Percentiles rank a stretch among this genome's conserved stretches.
Conservation (phyloP, 2,797 vertebrate species). For the Lacerta viridis region DNA sequence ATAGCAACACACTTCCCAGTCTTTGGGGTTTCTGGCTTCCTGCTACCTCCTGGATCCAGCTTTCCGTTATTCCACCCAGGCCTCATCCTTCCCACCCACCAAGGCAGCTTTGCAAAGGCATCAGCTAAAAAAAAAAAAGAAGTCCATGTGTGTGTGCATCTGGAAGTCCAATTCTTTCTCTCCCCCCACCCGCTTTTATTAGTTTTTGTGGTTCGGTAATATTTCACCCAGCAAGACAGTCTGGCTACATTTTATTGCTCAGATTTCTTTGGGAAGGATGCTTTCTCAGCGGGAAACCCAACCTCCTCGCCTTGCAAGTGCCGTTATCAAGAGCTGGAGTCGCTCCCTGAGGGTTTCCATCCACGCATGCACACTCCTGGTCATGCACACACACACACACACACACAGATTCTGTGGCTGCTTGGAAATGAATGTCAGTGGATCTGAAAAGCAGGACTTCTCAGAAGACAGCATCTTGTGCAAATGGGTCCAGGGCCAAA, state of each 20-base stretch:
- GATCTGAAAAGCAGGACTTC: neutral
- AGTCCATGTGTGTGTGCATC: accelerated
- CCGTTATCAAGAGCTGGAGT: neutral
- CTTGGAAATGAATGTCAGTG: neutral
- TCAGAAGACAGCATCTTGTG: neutral
- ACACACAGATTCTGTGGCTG: too few relatives aligned
- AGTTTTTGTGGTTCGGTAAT: neutral
- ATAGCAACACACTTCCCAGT: neutral
- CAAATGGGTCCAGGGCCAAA: neutral
- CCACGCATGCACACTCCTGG: too few relatives aligned
- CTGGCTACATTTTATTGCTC: neutral
- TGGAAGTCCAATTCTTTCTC: neutral
- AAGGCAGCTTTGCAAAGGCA: constrained; percentile 12
- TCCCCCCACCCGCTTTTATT: neutral
- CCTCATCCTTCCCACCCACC: neutral
- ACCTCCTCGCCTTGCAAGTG: neutral
- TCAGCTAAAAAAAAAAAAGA: neutral
- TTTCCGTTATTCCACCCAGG: neutral
- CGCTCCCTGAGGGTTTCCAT: neutral
- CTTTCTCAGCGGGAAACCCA: neutral
- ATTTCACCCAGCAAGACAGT: neutral
- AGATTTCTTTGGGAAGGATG: neutral
- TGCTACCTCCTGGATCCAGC: neutral
- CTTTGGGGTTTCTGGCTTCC: neutral
- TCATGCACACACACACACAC: neutral